phyloP scores from a whole-genome alignment of 2,113 vertebrate species.

The Ailurus styani region DNA sequence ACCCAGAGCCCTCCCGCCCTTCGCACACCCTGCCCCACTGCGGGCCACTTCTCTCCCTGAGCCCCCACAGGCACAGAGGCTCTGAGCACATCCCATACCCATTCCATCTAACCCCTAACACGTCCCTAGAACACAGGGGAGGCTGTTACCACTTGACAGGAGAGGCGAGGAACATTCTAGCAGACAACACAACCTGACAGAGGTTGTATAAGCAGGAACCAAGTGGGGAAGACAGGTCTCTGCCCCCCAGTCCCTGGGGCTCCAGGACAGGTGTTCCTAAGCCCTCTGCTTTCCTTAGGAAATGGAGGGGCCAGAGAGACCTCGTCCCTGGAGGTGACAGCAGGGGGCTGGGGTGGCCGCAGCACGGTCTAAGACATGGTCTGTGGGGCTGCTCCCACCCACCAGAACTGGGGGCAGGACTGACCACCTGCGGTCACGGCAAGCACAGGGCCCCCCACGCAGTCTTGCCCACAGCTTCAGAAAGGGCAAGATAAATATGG shows the following conservation, averaged over 20 bases:
- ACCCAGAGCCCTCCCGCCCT: neutral
- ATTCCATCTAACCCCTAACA: neutral
- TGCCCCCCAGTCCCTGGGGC: neutral
- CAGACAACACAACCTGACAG: neutral
- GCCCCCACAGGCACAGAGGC: neutral
- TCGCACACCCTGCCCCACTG: neutral
- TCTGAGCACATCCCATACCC: neutral
- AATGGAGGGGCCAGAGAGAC: no score
- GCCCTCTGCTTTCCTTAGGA: neutral
- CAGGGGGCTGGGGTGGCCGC: neutral
- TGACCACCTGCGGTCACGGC: neutral
- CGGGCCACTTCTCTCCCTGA: neutral
- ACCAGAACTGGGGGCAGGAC: neutral
- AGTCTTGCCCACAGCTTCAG: neutral
- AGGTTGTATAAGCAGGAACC: neutral
- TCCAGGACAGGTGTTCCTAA: neutral
- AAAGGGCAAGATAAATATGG: neutral
- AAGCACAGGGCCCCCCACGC: neutral
- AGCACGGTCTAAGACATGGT: fast-evolving
- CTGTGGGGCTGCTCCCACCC: neutral
- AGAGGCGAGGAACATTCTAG: neutral
- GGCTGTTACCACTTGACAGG: neutral
- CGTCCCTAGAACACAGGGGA: neutral
- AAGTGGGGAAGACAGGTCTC: neutral
- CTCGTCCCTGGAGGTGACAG: neutral